Evolutionary conservation across 2,797 vertebrate genomes (phyloP).

Genomic region (Acipenser oxyrinchus): DNA sequence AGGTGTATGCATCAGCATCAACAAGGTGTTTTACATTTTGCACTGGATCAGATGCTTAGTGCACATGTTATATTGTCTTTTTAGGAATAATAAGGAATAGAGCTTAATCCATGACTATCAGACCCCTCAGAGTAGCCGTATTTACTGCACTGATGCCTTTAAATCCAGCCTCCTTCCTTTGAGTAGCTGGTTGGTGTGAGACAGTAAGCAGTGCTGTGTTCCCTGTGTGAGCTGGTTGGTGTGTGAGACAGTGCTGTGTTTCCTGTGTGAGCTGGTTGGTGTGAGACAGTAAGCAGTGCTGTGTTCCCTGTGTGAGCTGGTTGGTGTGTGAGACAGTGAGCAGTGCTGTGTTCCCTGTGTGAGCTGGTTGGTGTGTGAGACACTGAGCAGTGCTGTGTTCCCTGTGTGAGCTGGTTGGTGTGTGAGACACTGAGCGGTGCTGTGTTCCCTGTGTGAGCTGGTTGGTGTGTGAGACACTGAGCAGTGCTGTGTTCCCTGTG

Average conservation of each 20-base stretch:
- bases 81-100: too few relatives aligned
- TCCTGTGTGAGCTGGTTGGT: slow-evolving; percentile 4
- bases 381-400: neutral
- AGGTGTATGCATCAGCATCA: too few relatives aligned
- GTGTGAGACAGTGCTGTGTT: neutral
- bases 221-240: slow-evolving; percentile 2
- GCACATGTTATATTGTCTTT: too few relatives aligned
- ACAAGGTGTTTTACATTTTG: too few relatives aligned
- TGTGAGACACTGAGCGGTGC: neutral
- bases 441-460: neutral
- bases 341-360: neutral
- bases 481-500: neutral
- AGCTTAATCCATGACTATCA: too few relatives aligned
- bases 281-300: neutral
- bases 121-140: too few relatives aligned
- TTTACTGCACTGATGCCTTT: too few relatives aligned
- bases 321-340: too few relatives aligned
- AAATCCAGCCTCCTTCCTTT: too few relatives aligned
- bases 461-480: neutral
- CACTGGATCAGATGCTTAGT: too few relatives aligned
- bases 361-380: too few relatives aligned
- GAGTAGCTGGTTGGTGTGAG: neutral
- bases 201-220: neutral
- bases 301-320: neutral
- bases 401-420: too few relatives aligned